phyloP scores from a whole-genome alignment of 2,797 vertebrate species.

The Danio kyathit region DNA sequence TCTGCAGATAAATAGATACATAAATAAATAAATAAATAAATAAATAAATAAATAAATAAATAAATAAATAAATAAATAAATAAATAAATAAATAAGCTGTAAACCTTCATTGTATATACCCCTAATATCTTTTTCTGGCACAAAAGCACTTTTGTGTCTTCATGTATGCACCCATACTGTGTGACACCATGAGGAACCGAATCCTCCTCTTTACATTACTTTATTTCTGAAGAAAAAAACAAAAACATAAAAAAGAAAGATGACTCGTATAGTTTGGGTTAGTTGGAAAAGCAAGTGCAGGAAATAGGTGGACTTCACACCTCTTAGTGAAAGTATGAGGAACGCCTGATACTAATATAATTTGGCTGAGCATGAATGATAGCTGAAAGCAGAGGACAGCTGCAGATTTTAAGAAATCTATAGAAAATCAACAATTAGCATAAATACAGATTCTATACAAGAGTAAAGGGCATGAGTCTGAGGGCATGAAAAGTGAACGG shows the following conservation, averaged over 20 bases:
- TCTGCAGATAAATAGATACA: too few species aligned
- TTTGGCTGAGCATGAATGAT: neutral
- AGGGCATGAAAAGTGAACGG: neutral
- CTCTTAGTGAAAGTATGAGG: neutral
- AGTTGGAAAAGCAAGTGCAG: neutral
- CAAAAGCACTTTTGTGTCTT: too few species aligned
- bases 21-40: too few species aligned
- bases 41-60: too few species aligned
- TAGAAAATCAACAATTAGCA: neutral
- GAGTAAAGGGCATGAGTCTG: neutral
- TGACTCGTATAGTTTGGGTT: neutral
- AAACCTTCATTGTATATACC: too few species aligned
- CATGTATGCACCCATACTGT: too few species aligned
- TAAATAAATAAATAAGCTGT: too few species aligned
- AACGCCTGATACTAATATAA: too few species aligned
- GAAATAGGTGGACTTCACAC: neutral
- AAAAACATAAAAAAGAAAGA: neutral
- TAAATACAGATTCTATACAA: neutral
- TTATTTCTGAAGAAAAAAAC: too few species aligned
- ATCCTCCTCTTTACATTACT: neutral
- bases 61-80: too few species aligned
- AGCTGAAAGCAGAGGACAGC: neutral
- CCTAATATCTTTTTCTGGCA: too few species aligned
- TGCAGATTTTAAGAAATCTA: neutral
- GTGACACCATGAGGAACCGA: neutral